Base-by-base conservation (phyloP, 2,888 invertebrate genomes). In the Perithous albicinctus region DNA sequence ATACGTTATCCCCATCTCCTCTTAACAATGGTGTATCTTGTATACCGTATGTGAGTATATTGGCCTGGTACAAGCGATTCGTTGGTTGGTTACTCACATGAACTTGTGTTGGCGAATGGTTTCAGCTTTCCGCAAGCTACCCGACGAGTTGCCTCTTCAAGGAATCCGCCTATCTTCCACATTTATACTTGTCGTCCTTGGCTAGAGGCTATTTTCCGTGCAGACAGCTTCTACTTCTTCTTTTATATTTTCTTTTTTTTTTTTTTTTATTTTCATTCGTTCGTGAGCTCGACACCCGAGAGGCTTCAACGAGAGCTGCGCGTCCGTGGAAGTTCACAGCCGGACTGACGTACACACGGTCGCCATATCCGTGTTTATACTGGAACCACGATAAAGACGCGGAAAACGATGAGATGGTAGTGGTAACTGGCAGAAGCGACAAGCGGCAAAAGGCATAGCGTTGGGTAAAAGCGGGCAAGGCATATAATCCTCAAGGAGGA, bases 401-500 rank as follows among this genome's bases (percentile, higher is more conserved):
- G 23, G 64, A 70, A 29, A 82, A 74, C 59, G 20, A 38, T 70
- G 23, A 35, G 51, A 63, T 54, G 15, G 15, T 56, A 20, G 35
- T 70, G 75, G 64, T 73, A 46, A 56, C 10, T 35, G 73, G 43
- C 64, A 20, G 38, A 59, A 32, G 10, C 29, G 56, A 67, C 46
- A n/a, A 70, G 59, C 48, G 43, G 35, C 75, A 69, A 32, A 76
- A 72, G 63, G 66, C 54, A 61, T 38, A 72, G 67, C 46, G 72
- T 29, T 54, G 72, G 51, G 56, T 70, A 66, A 64, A 75, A 72
- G 76, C 35, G 78, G 66, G 72, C 79, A 23, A 76, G 72, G 76
- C 79, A 79, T 79, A 76, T 82, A 82, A 82, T 82, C 82, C 76
- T 72, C 61, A 54, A 79, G 79, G 23, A 82, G 76, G 59, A 73